Evolutionary conservation across 2,113 vertebrate genomes (phyloP).

Genomic region (Psophia crepitans): DNA sequence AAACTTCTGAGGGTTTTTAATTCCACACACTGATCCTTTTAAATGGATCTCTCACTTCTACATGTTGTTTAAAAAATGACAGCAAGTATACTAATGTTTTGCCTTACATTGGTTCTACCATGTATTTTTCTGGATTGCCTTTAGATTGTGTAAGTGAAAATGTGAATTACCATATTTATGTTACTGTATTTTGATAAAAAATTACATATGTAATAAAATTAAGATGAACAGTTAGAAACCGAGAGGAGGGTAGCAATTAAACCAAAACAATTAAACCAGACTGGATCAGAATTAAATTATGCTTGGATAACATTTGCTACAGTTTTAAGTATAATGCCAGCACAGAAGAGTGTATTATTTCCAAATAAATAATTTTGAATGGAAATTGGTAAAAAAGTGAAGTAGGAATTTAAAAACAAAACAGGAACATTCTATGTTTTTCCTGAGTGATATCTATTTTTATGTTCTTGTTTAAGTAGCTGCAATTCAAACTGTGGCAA

Average conservation of each 20-base stretch:
- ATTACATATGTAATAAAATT: neutral
- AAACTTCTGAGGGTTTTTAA: conserved; percentile 2
- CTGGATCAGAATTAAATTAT: neutral
- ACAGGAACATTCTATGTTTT: neutral
- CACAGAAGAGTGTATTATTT: neutral
- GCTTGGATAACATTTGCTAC: neutral
- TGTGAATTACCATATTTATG: neutral
- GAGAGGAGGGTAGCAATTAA: neutral
- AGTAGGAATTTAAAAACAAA: neutral
- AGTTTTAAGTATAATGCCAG: neutral
- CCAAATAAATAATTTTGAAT: neutral
- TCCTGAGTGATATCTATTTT: neutral
- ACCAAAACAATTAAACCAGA: neutral
- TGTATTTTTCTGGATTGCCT: neutral
- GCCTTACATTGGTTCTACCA: neutral
- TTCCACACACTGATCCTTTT: neutral
- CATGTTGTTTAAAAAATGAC: neutral
- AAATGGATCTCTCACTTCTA: neutral
- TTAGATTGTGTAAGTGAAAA: neutral
- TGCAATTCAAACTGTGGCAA: neutral
- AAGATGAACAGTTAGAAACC: neutral
- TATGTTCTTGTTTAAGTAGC: neutral
- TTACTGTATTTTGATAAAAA: neutral
- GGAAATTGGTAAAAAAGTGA: neutral
- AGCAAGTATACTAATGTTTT: neutral